Conservation (phyloP, 2,113 vertebrate species). For the Macaca nemestrina region DNA sequence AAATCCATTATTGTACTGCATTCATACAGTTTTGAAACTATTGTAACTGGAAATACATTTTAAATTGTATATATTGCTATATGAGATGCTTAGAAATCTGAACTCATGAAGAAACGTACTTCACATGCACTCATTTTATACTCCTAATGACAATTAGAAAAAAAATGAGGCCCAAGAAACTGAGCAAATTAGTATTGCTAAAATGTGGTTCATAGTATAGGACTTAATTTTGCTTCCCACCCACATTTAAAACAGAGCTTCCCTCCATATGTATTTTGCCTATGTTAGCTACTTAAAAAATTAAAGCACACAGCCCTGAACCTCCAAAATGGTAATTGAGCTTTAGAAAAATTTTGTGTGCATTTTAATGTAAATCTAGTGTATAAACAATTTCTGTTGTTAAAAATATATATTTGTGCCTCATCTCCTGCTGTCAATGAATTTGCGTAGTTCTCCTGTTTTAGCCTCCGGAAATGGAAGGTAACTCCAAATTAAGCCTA, state of each 20-base stretch:
- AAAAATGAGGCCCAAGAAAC: background rate
- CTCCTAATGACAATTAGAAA: background rate
- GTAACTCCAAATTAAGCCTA: background rate
- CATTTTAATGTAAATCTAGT: background rate
- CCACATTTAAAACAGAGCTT: background rate
- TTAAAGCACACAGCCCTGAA: background rate
- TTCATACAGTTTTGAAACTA: background rate
- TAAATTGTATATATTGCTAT: background rate
- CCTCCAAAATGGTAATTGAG: background rate
- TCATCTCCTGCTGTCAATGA: background rate
- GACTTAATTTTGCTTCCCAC: background rate
- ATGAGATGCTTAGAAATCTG: background rate
- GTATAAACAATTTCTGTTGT: background rate
- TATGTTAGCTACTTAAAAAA: background rate
- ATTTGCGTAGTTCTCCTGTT: background rate
- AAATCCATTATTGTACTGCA: background rate
- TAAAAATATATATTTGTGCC: background rate
- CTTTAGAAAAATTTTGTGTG: background rate
- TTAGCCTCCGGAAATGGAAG: background rate
- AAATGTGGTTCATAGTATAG: background rate
- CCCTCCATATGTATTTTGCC: background rate
- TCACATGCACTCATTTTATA: background rate
- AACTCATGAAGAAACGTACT: background rate
- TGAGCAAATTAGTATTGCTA: background rate
- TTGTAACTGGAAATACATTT: slow-evolving; percentile 8